These are phyloP conservation scores for Netelia fuscicornis DNA, from an alignment of 2,888 invertebrate species.

Conservation along the genomic window DNA sequence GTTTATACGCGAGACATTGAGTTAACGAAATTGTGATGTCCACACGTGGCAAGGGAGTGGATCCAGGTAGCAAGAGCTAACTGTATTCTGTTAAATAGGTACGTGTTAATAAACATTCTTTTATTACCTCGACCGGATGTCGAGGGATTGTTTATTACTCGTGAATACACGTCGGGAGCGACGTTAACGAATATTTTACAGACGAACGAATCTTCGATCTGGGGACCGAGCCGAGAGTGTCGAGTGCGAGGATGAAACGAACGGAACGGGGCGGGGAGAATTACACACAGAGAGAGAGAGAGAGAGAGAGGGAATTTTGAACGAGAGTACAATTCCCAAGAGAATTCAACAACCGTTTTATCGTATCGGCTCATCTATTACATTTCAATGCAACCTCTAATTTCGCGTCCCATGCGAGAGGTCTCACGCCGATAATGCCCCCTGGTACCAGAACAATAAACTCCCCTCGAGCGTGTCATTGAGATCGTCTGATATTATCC, in stretches of 20 bases:
- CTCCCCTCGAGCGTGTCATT: slow-evolving; percentile 76
- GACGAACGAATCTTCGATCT: slow-evolving; percentile 35
- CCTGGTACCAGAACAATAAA: slow-evolving; percentile 72
- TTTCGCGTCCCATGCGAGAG: slow-evolving; percentile 76
- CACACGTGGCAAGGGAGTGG: slow-evolving; percentile 11
- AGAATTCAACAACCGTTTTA: slow-evolving; percentile 68
- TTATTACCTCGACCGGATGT: slow-evolving; percentile 35
- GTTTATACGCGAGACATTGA: slow-evolving; percentile 41
- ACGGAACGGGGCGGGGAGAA: slow-evolving; percentile 13
- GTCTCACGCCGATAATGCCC: slow-evolving; percentile 76
- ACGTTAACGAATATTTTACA: slow-evolving; percentile 31
- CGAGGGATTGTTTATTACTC: slow-evolving; percentile 32
- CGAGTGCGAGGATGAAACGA: slow-evolving; percentile 37
- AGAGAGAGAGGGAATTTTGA: slow-evolving; percentile 49
- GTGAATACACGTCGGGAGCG: neutral
- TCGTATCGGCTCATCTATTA: slow-evolving; percentile 76
- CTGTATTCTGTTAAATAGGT: slow-evolving; percentile 10
- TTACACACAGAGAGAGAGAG: neutral
- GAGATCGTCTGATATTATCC: slow-evolving; percentile 75
- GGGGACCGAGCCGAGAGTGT: slow-evolving; percentile 6
- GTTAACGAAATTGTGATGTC: slow-evolving; percentile 44
- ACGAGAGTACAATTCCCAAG: slow-evolving; percentile 52
- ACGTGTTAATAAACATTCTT: neutral
- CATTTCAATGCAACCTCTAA: slow-evolving; percentile 78
- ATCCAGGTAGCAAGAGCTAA: slow-evolving; percentile 15